Evolutionary conservation across 2,888 invertebrate genomes (phyloP), one percentile per base, ranked within the genome.

Genomic region (Lithophane socia): DNA sequence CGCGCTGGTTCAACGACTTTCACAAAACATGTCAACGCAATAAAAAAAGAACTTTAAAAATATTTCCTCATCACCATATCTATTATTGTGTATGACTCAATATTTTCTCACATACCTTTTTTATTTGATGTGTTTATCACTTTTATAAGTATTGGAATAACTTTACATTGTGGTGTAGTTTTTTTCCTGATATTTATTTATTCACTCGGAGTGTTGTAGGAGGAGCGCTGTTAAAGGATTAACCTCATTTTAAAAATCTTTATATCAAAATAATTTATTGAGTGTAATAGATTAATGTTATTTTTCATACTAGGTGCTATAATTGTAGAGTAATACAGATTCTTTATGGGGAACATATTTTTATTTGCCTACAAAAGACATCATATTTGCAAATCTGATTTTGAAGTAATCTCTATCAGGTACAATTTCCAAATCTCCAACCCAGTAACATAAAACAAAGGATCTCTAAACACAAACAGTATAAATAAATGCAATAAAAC

Each of bases 1-100:
- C 81, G 75, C 73, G 67, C 65, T 79, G 80, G 91, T 90, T 92
- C 90, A 90, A 88, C 88, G 91, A 90, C 90, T 87, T 80, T 86
- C 87, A 84, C 88, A 80, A 84, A 83, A 87, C 77, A 77, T 82
- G 74, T 80, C 83, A 77, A 84, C 78, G 72, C 74, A 77, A 56
- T 79, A 78, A 82, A 88, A 87, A 88, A 85, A 86, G 61, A 80
- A 80, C 65, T 77, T 77, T 73, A 67, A 72, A 76, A 82, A 84
- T 84, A 76, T 80, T 86, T 84, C 77, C 82, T 82, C 80, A 78
- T 84, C 84, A 75, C 78, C 82, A 81, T 85, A 83, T 84, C 82
- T 85, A 87, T 87, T 85, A 87, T 83, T 82, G 66, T 80, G 82
- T 85, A 85, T 83, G 88, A 86, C 81, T 87, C 85, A 85, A 86